These are phyloP conservation scores for Acanthacorydalis orientalis DNA, from an alignment of 2,888 invertebrate genomes.

Conservation along the genomic window DNA sequence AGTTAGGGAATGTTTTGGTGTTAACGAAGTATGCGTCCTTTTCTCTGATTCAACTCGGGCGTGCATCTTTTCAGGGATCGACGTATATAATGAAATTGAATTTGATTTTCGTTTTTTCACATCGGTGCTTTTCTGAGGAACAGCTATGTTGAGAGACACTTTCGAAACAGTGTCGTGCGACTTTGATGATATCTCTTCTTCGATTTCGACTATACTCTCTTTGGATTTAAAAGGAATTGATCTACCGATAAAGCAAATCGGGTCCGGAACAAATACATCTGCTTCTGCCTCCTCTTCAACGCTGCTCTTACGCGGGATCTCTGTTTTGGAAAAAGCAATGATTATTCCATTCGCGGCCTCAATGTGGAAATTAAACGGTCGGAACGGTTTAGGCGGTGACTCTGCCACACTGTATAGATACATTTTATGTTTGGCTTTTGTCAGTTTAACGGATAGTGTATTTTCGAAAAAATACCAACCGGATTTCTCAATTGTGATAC, in stretches of 20 bases:
- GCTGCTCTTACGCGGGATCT: background rate
- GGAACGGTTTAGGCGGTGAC: background rate
- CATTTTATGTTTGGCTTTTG: constrained; percentile 12
- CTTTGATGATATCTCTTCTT: background rate
- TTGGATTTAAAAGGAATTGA: background rate
- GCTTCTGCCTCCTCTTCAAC: background rate
- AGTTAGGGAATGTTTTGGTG: background rate
- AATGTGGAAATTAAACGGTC: constrained; percentile 16
- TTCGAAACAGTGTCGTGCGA: too few species aligned
- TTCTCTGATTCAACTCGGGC: too few species aligned
- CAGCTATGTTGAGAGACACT: too few species aligned
- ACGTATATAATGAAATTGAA: too few species aligned
- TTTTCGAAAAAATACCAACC: constrained; percentile 15
- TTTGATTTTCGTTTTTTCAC: too few species aligned
- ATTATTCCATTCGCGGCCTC: constrained; percentile 15
- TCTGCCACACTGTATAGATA: constrained; percentile 11
- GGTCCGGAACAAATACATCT: background rate
- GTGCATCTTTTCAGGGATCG: too few species aligned
- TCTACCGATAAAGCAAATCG: background rate
- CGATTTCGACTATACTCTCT: background rate
- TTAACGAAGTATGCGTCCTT: too few species aligned
- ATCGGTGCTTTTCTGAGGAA: too few species aligned
- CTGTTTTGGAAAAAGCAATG: constrained; percentile 14
- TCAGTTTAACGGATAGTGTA: constrained; percentile 13
- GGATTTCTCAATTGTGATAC: constrained; percentile 14